Base-by-base conservation (phyloP, 2,797 vertebrate genomes). In the Streptopelia turtur region DNA sequence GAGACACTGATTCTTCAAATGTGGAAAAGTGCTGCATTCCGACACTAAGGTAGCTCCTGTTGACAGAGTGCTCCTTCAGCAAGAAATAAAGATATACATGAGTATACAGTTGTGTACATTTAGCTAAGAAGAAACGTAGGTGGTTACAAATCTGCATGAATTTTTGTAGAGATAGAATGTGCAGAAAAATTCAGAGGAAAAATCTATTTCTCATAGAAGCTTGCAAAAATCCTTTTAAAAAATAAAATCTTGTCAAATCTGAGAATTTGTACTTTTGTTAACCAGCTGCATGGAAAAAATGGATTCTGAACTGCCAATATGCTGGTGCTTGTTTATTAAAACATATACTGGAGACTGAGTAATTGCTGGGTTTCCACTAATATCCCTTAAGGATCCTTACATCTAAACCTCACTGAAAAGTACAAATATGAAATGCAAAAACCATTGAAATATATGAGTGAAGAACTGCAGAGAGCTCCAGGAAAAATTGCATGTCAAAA, bases 401-500 rank as follows among this genome's bases (percentile, higher is more conserved):
- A 47, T 45, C 5, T 63, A 79, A 93, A 66, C 1, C 7, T 76
- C 4, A 3, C 7, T 61, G 60, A 81, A 64, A 94, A 68, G 1
- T 27, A 24, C 24, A 76, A 65, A 6, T 11, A 47, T 4, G 31
- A 89, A 77, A 52, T 49, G 52, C 4, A 47, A 86, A 43, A 64
- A 30, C 15, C 1, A 0, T 15, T 1, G 1, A 89, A 28, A 23
- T n/a, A 11, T 14, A 49, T 41, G 10, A 71, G 16, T 4, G 3
- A 68, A 74, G 23, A 70, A 5, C 18, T 87, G 20, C 20, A 87
- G 50, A 85, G 52, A 49, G 17, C 7, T 77, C 50, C 39, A 41
- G 69, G 80, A n/a, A 72, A 86, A 61, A 45, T 31, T 16, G 4
- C 10, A 10, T 13, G 10, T 31, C n/a, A 85, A 85, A 90, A 75